phyloP scores from a whole-genome alignment of 2,888 invertebrate genomes.

The Cephonodes hylas region DNA sequence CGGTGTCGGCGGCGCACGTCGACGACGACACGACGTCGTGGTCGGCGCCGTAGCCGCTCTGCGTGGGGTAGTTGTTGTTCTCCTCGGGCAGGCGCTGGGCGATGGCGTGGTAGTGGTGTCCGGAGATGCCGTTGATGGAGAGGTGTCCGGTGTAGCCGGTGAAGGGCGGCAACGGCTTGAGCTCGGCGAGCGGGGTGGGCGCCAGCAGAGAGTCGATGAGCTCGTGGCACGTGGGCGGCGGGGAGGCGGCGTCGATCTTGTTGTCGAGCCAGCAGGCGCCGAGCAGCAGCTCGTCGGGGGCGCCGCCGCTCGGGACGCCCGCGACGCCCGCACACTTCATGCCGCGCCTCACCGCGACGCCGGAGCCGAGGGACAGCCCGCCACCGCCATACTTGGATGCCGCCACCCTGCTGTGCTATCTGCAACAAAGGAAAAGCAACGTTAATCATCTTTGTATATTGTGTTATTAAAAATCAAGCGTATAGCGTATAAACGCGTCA shows the following conservation, averaged over 20 bases:
- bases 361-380: constrained; percentile 69
- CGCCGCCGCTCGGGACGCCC: constrained; percentile 57
- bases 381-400: constrained; percentile 78
- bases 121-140: constrained; percentile 93
- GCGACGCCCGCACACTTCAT: constrained; percentile 82
- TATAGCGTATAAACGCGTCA: no score
- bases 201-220: constrained; percentile 86
- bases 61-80: constrained; percentile 85
- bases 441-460: background rate
- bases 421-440: constrained; percentile 44
- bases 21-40: constrained; percentile 89
- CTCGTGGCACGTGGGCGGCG: constrained; percentile 79
- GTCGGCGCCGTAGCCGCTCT: constrained; percentile 83
- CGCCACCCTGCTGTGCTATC: constrained; percentile 76
- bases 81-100: constrained; percentile 88
- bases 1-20: constrained; percentile 84
- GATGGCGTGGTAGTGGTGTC: constrained; percentile 93
- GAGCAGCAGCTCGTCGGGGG: constrained; percentile 87
- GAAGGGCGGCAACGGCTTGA: constrained; percentile 91
- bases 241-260: constrained; percentile 71
- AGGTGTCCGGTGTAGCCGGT: constrained; percentile 92
- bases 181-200: constrained; percentile 87
- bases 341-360: constrained; percentile 74
- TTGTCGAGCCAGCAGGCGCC: constrained; percentile 87
- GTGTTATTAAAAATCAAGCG: background rate